Base-by-base conservation (phyloP, 1,140 invertebrate species). In the Drosophila malerkotliana region DNA sequence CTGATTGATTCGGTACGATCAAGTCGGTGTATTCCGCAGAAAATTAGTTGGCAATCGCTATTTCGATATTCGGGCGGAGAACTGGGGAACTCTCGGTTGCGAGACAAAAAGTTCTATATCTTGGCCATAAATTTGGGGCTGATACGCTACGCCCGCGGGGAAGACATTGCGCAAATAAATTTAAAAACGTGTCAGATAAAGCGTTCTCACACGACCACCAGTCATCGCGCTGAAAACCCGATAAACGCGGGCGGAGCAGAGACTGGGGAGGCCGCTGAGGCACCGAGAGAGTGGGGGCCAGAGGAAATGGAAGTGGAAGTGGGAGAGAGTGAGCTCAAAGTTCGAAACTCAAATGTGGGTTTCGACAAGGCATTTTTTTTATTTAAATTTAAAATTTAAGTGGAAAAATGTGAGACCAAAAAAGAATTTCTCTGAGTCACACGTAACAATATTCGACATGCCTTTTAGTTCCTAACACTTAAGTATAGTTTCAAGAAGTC, bases 151-250 rank as follows among this genome's bases (percentile, higher is more conserved):
- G 62, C 39, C 51, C 52, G 47, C 44, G 73, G 57, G 59, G 54
- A 73, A 73, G 71, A 67, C 28, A 69, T 77, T 77, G 62, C 59
- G 78, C 78, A 82, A 75, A 85, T 71, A 85, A 85, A 87, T 71
- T 63, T 75, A 71, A 78, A 87, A 85, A 85, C 82, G 83, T 88
- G 82, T 78, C 78, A 72, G 73, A 74, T 82, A 79, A 74, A 80
- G 77, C 78, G 77, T 80, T 76, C 58, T 75, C 72, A 75, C 72
- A 75, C 72, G 72, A 75, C 72, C 61, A 56, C 71, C 54, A 74
- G 71, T 62, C 68, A 74, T 74, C 53, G 49, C 67, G 10, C 61
- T 18, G 49, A 30, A 10, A 69, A 61, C 21, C 2, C 45, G 39
- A 63, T 28, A 66, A 45, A 61, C 34, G 64, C 51, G 72, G 12